phyloP scores from a whole-genome alignment of 1,140 invertebrate species.

The Trachymyrmex cornetzi region DNA sequence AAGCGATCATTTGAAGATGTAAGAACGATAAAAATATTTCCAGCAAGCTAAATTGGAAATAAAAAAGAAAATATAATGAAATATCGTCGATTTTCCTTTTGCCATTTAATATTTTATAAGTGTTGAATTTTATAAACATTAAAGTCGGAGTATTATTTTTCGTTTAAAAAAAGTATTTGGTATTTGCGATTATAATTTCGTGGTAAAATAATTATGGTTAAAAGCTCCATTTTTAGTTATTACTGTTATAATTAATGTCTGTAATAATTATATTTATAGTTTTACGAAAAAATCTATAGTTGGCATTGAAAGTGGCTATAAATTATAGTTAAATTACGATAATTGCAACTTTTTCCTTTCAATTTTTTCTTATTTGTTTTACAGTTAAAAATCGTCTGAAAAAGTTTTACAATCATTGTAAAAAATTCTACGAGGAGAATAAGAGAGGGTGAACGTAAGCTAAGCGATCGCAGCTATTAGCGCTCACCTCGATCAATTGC shows the following conservation, averaged over 20 bases:
- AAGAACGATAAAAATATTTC: neutral
- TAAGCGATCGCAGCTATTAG: conserved; percentile 32
- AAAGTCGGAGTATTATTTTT: too few relatives aligned
- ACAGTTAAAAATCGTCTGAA: neutral
- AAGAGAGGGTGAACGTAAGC: neutral
- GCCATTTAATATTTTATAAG: neutral
- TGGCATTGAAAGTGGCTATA: too few relatives aligned
- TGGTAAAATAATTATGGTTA: too few relatives aligned
- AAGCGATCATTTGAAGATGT: neutral
- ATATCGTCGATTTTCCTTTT: neutral
- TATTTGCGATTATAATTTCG: too few relatives aligned
- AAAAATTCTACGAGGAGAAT: neutral
- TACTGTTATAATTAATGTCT: too few relatives aligned
- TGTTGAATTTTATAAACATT: neutral
- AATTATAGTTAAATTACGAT: too few relatives aligned
- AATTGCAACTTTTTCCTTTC: too few relatives aligned
- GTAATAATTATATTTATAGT: too few relatives aligned
- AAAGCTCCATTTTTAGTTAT: too few relatives aligned
- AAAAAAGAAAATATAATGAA: neutral
- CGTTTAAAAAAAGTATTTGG: too few relatives aligned
- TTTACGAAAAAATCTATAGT: too few relatives aligned
- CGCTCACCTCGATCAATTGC: conserved; percentile 24
- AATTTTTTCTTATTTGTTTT: too few relatives aligned
- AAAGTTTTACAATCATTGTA: neutral
- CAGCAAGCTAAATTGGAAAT: neutral